Evolutionary conservation across 2,797 vertebrate species (phyloP).

Genomic region (Sebastes steindachneri): DNA sequence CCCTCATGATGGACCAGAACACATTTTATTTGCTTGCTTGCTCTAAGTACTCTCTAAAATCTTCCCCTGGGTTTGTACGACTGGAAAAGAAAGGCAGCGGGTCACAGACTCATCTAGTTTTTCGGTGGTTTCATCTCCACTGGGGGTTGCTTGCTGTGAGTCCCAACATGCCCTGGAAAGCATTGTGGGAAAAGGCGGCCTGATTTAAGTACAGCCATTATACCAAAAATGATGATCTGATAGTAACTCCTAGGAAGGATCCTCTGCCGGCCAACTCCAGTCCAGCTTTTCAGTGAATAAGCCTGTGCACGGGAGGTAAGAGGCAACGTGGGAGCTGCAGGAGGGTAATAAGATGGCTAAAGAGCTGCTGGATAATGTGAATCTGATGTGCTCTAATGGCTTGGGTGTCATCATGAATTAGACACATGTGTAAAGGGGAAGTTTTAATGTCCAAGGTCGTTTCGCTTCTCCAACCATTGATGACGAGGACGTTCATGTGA

Average conservation of each 20-base stretch:
- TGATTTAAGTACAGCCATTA: constrained; percentile 28
- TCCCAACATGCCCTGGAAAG: constrained; percentile 45
- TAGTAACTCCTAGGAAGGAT: constrained; percentile 11
- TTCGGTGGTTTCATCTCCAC: constrained; percentile 59
- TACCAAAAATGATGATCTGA: constrained; percentile 44
- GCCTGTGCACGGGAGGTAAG: constrained; percentile 11
- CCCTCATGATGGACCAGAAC: background rate
- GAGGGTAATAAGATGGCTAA: constrained; percentile 20
- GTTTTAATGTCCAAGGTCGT: constrained; percentile 32
- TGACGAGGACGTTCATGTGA: background rate
- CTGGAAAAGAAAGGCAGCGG: constrained; percentile 53
- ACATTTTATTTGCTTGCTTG: constrained; percentile 13
- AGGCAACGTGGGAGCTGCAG: constrained; percentile 14
- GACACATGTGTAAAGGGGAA: constrained; percentile 17
- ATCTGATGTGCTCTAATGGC: constrained; percentile 31
- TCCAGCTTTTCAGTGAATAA: constrained; percentile 18
- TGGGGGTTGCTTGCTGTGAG: constrained; percentile 57
- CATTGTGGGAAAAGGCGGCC: constrained; percentile 56
- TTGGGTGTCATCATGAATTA: constrained; percentile 45
- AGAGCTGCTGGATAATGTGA: constrained; percentile 40
- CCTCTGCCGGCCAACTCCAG: constrained; percentile 6
- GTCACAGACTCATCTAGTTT: constrained; percentile 52
- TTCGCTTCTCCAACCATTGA: background rate
- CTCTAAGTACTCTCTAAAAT: constrained; percentile 7
- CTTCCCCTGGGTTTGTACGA: constrained; percentile 38